Evolutionary conservation across 2,797 vertebrate genomes (phyloP), one percentile per base, ranked within the genome.

Genomic region (Phataginus tetradactyla): DNA sequence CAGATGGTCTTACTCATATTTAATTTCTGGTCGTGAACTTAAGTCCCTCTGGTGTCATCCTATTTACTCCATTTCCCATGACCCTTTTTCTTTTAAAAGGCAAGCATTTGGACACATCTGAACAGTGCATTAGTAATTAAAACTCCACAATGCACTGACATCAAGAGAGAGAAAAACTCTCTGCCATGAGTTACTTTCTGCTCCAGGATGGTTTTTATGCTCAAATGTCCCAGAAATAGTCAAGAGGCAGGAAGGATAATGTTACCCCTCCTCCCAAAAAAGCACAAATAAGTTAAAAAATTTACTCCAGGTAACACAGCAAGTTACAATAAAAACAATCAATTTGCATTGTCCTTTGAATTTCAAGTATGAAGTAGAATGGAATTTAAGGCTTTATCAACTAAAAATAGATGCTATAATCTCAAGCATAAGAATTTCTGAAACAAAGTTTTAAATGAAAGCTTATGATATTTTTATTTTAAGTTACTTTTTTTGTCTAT

Each of bases 381-480:
- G 61, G 34, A 53, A 86, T 79, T 91, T 53, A 81, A 90, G 42
- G 2, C 37, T 91, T 90, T 77, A 57, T 90, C 59, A 29, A 51
- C 45, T 93, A 86, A 86, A 92, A 93, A 86, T 9, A 79, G 45
- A 53, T 34, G 25, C 1, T 39, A 5, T 68, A 23, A 89, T 91
- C 55, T 93, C 59, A 80, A 84, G 39, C 17, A 27, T 25, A 68
- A 86, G 32, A 86, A 66, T 71, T 45, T 69, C 51, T 89, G 90
- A 83, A 79, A 59, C 55, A 91, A 20, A 69, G 25, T 83, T 92
- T 80, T 29, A 71, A 90, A 81, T 61, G 51, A 77, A 96, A 91
- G 29, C 27, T 71, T 20, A 1, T 49, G 12, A 15, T 57, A 20
- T 79, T 68, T 90, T 93, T 83, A 14, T 55, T 68, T 93, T 61